These are phyloP conservation scores for Mythimna pallens DNA, from an alignment of 2,888 invertebrate species.

Conservation along the genomic window DNA sequence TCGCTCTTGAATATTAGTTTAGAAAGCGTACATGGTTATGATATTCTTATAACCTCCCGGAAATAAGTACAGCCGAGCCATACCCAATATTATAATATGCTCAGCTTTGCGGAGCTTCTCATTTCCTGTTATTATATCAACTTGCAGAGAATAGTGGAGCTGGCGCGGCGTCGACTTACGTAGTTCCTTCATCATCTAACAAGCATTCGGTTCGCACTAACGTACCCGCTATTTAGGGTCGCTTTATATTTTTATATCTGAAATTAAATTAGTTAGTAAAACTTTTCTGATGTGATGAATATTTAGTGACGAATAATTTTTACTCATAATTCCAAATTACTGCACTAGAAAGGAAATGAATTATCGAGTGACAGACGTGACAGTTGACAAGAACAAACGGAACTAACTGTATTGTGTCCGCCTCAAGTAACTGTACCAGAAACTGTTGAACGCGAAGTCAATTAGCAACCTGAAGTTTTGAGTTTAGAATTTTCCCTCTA, in stretches of 20 bases:
- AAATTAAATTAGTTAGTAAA: not conserved
- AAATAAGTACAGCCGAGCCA: not conserved
- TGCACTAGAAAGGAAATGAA: too few relatives aligned
- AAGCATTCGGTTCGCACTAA: constrained; percentile 1
- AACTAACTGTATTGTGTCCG: too few relatives aligned
- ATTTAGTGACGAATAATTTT: not conserved
- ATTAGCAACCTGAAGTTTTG: too few relatives aligned
- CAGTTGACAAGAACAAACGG: too few relatives aligned
- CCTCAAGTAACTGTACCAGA: too few relatives aligned
- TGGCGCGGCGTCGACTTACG: constrained; percentile 7
- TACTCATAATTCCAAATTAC: too few relatives aligned
- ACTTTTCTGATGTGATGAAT: not conserved
- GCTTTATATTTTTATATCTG: not conserved
- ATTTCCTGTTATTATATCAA: constrained; percentile 45
- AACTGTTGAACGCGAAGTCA: too few relatives aligned
- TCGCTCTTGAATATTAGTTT: not conserved
- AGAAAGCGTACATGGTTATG: not conserved
- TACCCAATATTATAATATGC: not conserved
- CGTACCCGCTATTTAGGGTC: not conserved
- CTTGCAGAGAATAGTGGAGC: not conserved
- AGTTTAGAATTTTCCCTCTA: too few relatives aligned
- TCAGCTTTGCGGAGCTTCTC: constrained; percentile 28
- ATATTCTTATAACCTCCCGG: not conserved
- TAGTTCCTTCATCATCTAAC: constrained; percentile 3
- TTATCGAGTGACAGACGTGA: too few relatives aligned